Base-by-base conservation (phyloP, 37 sponge, comb jelly and placozoan species). In the Beroe ovata region DNA sequence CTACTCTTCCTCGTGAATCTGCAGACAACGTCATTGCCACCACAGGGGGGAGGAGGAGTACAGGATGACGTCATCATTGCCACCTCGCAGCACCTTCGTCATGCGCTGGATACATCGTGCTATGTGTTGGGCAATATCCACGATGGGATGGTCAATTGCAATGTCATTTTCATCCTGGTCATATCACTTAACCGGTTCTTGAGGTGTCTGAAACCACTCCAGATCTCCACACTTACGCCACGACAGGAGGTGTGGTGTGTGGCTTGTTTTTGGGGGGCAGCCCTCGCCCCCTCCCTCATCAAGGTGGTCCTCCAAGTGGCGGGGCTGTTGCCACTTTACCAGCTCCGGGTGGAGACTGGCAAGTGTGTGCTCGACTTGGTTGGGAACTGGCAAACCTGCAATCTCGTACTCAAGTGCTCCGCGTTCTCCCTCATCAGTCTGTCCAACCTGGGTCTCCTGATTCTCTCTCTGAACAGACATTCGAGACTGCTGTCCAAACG, bases 131-230 rank as follows among this genome's bases (percentile, higher is more conserved):
- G 84, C 11, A 77, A 77, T 35, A 29, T 36, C n/a, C 84, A 77
- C 47, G 84, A 42, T 77, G 84, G 54, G 23, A 77, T 77, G 84
- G 84, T 77, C 54, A 30, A 40, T 26, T 77, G 84, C 54, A 77
- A 77, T 25, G 84, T 77, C 26, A 42, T 42, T 54, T 77, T 77
- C 47, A 77, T 77, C 84, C 84, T 77, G 54, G 84, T 42, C 3
- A 77, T 77, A 22, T 77, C 84, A 35, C 26, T 77, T 3, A 77
- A 77, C 84, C 3, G 84, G 47, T 77, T 77, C 84, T 54, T 77
- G 84, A 77, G 84, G 84, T 77, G 84, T 35, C 35, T 77, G 84
- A 77, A 77, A 19, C 84, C 84, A 1, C 42, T 77, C 28, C 84
- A 77, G 84, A 39, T 77, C 28, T 77, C 84, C 84, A 35, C 33